Percentiles rank a stretch among this genome's conserved stretches.
phyloP scores from a whole-genome alignment of 1,140 invertebrate species.

The Patella vulgata region DNA sequence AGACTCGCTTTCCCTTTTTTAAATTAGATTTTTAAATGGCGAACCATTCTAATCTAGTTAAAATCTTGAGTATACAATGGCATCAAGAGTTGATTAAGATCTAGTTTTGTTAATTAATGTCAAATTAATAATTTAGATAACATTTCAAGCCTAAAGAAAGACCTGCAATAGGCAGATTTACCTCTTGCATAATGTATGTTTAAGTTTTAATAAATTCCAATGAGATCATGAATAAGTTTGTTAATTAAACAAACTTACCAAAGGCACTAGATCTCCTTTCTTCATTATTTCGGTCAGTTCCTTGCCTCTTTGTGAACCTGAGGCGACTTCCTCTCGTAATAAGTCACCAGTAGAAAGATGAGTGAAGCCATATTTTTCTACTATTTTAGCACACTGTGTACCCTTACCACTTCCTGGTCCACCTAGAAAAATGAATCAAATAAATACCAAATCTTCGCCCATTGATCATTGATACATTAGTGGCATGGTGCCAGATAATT shows the following conservation, averaged over 20 bases:
- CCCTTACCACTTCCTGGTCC: conserved; percentile 69
- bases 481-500: neutral
- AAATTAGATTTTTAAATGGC: too few species aligned
- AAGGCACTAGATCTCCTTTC: conserved; percentile 83
- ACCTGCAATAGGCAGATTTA: too few species aligned
- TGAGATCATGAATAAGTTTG: too few species aligned
- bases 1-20: too few species aligned
- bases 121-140: too few species aligned
- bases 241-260: conserved; percentile 63
- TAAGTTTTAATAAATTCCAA: too few species aligned
- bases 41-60: too few species aligned
- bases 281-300: conserved; percentile 76
- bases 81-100: too few species aligned
- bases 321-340: conserved; percentile 65
- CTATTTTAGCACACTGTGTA: conserved; percentile 68
- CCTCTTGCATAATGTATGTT: too few species aligned
- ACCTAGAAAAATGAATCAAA: conserved; percentile 42
- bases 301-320: conserved; percentile 65
- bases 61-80: too few species aligned
- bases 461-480: neutral
- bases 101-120: too few species aligned
- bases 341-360: conserved; percentile 69
- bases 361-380: conserved; percentile 66
- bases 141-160: too few species aligned
- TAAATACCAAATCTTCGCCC: neutral